Percentiles rank a stretch among this genome's conserved stretches.
Evolutionary conservation across 2,797 vertebrate species (phyloP).

Genomic region (Enteromius thamalakanensis): DNA sequence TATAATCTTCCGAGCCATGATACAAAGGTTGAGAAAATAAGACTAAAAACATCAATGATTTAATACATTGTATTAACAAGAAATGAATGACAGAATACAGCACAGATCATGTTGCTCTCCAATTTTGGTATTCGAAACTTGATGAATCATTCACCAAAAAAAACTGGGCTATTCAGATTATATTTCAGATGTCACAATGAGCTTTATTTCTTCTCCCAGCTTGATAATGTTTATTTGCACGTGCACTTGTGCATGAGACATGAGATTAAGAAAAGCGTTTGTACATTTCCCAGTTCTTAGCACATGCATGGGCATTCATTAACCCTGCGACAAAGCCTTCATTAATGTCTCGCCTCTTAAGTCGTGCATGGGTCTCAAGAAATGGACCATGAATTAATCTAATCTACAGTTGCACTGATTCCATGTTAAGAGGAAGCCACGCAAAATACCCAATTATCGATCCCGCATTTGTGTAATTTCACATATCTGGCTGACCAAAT

Average conservation of each 20-base stretch:
- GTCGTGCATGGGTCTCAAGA: not conserved
- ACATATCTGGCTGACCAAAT: not conserved
- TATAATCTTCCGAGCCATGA: conserved; percentile 59
- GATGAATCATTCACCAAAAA: not conserved
- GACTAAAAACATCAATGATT: conserved; percentile 32
- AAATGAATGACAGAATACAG: not conserved
- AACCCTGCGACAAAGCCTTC: conserved; percentile 14
- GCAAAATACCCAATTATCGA: conserved; percentile 13
- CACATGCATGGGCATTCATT: conserved; percentile 18
- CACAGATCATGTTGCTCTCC: not conserved
- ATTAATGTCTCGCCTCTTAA: conserved; percentile 29
- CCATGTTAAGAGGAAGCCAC: not conserved
- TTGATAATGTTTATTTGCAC: not conserved
- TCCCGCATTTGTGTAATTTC: not conserved
- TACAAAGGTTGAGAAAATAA: conserved; percentile 54
- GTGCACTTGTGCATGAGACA: not conserved
- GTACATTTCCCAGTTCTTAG: conserved; percentile 5
- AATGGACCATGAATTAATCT: conserved; percentile 18
- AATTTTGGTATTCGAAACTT: not conserved
- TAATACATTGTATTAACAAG: not conserved
- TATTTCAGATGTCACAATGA: conserved; percentile 8
- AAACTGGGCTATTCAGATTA: not conserved
- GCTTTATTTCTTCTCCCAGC: not conserved
- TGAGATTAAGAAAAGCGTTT: conserved; percentile 11
- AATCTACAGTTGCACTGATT: conserved; percentile 21